Evolutionary conservation across 92 coral and sea anemone genomes (phyloP), one percentile per base, ranked within the genome.

Genomic region (Epizoanthus illoricatus): DNA sequence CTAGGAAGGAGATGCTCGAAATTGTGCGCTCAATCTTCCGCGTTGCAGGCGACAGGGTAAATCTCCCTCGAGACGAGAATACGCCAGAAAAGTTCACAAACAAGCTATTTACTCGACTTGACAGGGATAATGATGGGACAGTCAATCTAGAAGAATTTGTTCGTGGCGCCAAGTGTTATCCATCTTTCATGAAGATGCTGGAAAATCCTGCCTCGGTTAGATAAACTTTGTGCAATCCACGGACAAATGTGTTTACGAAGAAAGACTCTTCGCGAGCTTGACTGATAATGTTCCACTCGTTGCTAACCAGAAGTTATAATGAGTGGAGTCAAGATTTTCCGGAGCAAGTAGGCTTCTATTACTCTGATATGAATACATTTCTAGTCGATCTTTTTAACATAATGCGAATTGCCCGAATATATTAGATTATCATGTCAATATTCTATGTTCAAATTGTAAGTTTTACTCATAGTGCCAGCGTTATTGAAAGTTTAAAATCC

Each of bases 111-210:
- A 89, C 90, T 76, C 92, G 89, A 73, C 92, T 97, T 9, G 99
- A 97, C 72, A 89, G 89, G 9, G 97, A 97, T 84, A 97, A 90
- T 74, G 97, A 92, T 79, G 99, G 99, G 1, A 90, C 92, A 60
- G 90, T 97, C 74, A 97, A 90, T 21, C 92, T 88, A 80, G 91
- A 88, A 13, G 99, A 97, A 60, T 97, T 97, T 87, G 87, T 97
- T n/a, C 95, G 98, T 2, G 99, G 99, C 7, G 96, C 94, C 20
- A 92, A 97, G 69, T 94, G 93, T 68, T 97, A 97, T 55, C 99
- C 99, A 2, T 88, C 98, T 33, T 94, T 97, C 52, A 97, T 97
- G 99, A 92, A 94, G 93, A 90, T 97, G 66, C 63, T 97, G 91
- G 99, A 97, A 74, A 92, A 89, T 68, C 96, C 96, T 21, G 92